Evolutionary conservation across 2,797 vertebrate genomes (phyloP), one percentile per base, ranked within the genome.

Genomic region (Scarus forsteni): DNA sequence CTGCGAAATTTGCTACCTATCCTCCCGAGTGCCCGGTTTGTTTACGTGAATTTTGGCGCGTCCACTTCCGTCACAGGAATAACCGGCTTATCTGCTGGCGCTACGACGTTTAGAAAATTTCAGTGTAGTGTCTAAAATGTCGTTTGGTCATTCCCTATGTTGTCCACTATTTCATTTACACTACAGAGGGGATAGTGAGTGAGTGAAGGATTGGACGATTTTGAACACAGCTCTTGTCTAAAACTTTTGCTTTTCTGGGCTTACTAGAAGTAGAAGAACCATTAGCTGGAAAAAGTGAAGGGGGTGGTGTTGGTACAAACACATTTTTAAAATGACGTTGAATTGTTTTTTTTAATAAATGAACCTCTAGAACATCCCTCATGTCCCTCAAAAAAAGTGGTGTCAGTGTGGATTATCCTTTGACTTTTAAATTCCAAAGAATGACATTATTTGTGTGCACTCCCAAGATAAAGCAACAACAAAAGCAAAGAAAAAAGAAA

Each of bases 341-440:
- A 65, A 16, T 70, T n/a, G 9, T 14, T 44, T 65, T 40, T 64
- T 65, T 57, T 11, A 70, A 75, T 11, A 70, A 75, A 46, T 6
- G 42, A 14, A 58, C 9, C 36, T 65, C 0, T 43, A 7, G 36
- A 60, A 53, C 68, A 13, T 39, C 38, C 16, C 15, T 44, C 45
- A 70, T 57, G 66, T 66, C 43, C 50, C 64, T 5, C 13, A 6
- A 35, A 27, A 35, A 27, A 73, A 65, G 51, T 60, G 0, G 3
- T 74, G 15, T 43, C 48, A 49, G 34, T 55, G 53, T 10, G 1
- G 49, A 60, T 72, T 52, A 4, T 50, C 0, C 9, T 74, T 70
- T 78, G 15, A 10, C 73, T 86, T 44, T 77, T 52, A 60, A 74
- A 73, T 79, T 68, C 5, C 15, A 60, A 40, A 52, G 36, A 66